These are phyloP conservation scores for Hecatera dysodea DNA, from an alignment of 2,888 invertebrate genomes.

Conservation along the genomic window DNA sequence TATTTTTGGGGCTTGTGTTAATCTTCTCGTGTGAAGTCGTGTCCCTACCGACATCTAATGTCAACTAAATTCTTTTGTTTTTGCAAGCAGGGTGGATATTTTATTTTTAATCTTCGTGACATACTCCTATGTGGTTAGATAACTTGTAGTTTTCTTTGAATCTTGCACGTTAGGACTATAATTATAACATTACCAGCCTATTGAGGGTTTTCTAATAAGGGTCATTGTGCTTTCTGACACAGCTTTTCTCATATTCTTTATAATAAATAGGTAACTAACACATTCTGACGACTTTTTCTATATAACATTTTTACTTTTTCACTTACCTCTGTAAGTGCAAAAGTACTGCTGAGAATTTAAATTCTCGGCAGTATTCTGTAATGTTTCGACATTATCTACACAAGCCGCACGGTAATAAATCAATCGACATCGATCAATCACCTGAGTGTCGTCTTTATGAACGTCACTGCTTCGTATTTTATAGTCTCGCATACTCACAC, in stretches of 20 bases:
- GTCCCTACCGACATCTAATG: too few species aligned
- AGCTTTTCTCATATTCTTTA: not conserved
- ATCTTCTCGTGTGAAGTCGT: not conserved
- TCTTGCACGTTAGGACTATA: not conserved
- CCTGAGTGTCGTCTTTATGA: constrained; percentile 45
- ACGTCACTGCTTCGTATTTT: constrained; percentile 45
- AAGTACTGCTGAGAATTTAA: not conserved
- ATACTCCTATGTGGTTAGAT: not conserved
- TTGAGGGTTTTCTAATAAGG: not conserved
- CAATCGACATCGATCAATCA: constrained; percentile 52
- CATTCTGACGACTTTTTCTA: too few species aligned
- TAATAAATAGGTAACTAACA: not conserved
- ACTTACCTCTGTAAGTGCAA: too few species aligned
- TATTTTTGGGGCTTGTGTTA: constrained; percentile 4
- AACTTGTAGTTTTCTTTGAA: not conserved
- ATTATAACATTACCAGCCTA: not conserved
- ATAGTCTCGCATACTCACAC: constrained; percentile 37
- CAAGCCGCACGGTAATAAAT: constrained; percentile 23
- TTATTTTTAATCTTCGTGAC: not conserved
- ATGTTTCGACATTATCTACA: constrained; percentile 24
- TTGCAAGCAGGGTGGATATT: not conserved
- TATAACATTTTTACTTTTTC: too few species aligned
- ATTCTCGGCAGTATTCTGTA: constrained; percentile 3
- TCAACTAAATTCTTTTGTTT: too few species aligned
- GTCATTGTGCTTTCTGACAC: not conserved